Evolutionary conservation across 2,888 invertebrate genomes (phyloP).

Genomic region (Harpalus rufipes): DNA sequence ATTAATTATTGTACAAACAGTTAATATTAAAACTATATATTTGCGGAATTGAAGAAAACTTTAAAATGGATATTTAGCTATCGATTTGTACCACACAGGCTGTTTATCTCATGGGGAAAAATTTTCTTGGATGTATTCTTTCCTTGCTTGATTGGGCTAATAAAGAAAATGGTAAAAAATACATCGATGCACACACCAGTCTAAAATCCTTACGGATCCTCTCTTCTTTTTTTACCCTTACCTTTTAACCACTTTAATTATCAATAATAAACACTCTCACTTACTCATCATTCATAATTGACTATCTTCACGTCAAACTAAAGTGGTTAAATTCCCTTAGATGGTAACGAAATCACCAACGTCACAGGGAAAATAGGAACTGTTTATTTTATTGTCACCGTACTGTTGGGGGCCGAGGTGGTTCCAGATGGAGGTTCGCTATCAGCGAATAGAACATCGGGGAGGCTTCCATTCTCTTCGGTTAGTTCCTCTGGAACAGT

Average conservation of each 20-base stretch:
- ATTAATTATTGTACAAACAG: no score
- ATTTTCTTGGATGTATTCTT: no score
- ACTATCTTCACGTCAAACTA: constrained; percentile 34
- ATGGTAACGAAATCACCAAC: constrained; percentile 40
- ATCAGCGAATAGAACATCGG: constrained; percentile 76
- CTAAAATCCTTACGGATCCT: constrained; percentile 13
- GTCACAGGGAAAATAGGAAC: constrained; percentile 52
- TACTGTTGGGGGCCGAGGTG: not conserved
- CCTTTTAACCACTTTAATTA: constrained; percentile 32
- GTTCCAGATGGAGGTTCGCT: constrained; percentile 70
- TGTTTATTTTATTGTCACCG: constrained; percentile 58
- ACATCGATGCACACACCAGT: constrained; percentile 49
- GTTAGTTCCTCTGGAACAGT: constrained; percentile 75
- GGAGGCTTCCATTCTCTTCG: constrained; percentile 73
- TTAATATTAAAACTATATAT: no score
- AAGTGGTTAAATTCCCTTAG: constrained; percentile 39
- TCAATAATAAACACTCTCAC: constrained; percentile 8
- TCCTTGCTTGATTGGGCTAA: not conserved
- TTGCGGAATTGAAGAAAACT: no score
- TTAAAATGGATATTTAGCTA: no score
- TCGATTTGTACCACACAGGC: no score
- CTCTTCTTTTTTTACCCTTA: not conserved
- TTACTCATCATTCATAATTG: constrained; percentile 40
- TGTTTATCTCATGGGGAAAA: no score
- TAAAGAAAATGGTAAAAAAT: constrained; percentile 34